Conservation (phyloP, 2,797 vertebrate species). For the Ptychadena robeensis region DNA sequence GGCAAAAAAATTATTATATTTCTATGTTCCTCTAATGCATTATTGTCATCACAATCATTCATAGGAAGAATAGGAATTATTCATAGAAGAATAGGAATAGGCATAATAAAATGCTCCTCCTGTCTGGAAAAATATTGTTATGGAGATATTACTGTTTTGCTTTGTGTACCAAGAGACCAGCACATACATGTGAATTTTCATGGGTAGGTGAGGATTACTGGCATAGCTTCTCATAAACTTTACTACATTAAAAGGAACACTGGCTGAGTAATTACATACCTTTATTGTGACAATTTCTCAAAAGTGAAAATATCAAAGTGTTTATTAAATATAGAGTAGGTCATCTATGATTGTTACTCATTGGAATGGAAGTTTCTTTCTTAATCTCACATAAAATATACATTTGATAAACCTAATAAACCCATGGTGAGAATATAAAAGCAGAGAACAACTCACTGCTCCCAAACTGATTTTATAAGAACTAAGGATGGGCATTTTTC, state of each 20-base stretch:
- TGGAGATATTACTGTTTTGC: constrained; percentile 37
- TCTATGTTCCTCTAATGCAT: too few species aligned
- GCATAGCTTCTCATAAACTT: constrained; percentile 48
- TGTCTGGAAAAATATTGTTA: constrained; percentile 27
- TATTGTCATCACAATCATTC: neutral
- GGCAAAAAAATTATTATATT: too few species aligned
- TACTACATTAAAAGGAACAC: constrained; percentile 5
- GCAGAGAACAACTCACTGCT: too few species aligned
- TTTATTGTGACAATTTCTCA: neutral
- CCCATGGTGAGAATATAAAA: too few species aligned
- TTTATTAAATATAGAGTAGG: neutral
- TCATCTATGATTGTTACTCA: neutral
- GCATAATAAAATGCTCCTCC: neutral
- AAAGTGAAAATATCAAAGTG: neutral
- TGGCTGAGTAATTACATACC: constrained; percentile 40
- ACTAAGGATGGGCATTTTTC: too few species aligned
- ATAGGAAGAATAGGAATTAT: neutral
- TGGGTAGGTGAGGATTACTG: constrained; percentile 46
- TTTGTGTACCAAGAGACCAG: constrained; percentile 23
- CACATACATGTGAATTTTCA: constrained; percentile 54
- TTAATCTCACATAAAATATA: too few species aligned
- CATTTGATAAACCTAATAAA: too few species aligned
- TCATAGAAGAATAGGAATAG: too few species aligned
- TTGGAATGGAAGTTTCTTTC: neutral
- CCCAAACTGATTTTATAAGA: too few species aligned